These are phyloP conservation scores for Octodon degus DNA, from an alignment of 2,113 vertebrate species.

Conservation along the genomic window DNA sequence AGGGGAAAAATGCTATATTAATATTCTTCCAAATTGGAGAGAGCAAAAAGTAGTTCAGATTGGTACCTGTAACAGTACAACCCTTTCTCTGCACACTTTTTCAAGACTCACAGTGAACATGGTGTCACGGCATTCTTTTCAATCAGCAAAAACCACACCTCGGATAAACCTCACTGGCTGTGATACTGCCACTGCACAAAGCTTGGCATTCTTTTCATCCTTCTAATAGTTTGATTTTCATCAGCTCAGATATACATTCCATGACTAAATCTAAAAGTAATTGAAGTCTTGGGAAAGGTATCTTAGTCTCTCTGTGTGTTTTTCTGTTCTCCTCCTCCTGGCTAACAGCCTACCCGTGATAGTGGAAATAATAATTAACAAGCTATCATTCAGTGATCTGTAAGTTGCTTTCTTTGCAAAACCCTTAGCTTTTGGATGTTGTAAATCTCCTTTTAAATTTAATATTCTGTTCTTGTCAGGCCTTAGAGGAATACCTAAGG, in stretches of 20 bases:
- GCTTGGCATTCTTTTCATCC: background rate
- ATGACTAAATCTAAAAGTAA: conserved; percentile 6
- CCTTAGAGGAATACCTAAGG: conserved; percentile 39
- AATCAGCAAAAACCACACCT: background rate
- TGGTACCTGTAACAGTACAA: background rate
- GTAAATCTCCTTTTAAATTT: conserved; percentile 45
- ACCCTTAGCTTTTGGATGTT: background rate
- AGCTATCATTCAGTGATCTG: background rate
- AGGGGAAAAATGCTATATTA: conserved; percentile 20
- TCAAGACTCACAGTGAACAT: background rate
- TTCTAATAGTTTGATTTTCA: conserved; percentile 42
- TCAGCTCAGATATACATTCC: conserved; percentile 13
- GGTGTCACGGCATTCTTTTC: background rate
- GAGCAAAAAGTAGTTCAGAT: conserved; percentile 32
- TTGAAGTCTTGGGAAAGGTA: background rate
- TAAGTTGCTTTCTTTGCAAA: conserved; percentile 46
- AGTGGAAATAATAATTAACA: background rate
- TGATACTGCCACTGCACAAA: background rate
- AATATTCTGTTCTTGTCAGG: conserved; percentile 54
- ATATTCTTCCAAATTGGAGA: conserved; percentile 33
- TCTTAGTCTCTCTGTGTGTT: background rate
- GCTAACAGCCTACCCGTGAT: background rate
- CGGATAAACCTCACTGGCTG: background rate
- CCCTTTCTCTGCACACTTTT: background rate
- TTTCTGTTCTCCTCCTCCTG: conserved; percentile 7